Percentiles rank a stretch among this genome's conserved stretches.
Conservation (phyloP, 2,113 vertebrate species). For the Poecilia latipinna region DNA sequence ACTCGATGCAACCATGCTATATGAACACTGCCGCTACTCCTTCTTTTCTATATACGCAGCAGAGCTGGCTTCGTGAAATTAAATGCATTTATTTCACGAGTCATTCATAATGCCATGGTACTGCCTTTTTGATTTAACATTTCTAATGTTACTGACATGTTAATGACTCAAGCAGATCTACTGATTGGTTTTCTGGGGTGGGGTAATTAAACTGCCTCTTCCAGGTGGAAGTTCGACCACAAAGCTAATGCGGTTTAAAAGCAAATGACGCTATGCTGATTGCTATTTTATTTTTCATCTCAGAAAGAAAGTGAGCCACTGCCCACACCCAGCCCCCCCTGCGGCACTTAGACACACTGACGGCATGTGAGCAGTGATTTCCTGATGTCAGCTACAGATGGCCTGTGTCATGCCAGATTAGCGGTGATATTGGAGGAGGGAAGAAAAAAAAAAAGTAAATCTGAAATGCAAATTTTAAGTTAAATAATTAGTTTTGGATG, state of each 20-base stretch:
- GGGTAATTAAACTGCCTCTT: conserved; percentile 7
- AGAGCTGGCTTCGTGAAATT: background rate
- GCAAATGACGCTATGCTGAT: conserved; percentile 21
- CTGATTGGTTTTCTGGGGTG: conserved; percentile 22
- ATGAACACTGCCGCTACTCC: background rate
- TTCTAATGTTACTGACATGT: conserved; percentile 5
- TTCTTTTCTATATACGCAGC: background rate
- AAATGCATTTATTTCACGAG: background rate
- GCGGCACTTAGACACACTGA: conserved; percentile 49
- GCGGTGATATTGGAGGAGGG: conserved; percentile 18
- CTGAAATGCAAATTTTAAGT: conserved; percentile 10
- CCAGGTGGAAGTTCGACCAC: conserved; percentile 17
- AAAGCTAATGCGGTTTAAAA: conserved; percentile 18
- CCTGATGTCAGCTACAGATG: conserved; percentile 69
- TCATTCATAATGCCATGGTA: background rate
- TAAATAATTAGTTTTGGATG: background rate
- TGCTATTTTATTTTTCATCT: background rate
- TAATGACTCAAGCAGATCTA: background rate
- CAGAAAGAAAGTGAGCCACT: conserved; percentile 14
- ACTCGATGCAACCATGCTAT: background rate
- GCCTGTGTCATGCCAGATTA: conserved; percentile 55
- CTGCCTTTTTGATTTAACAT: background rate
- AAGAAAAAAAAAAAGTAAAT: conserved; percentile 3
- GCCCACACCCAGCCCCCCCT: background rate
- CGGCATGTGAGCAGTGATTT: conserved; percentile 63